Evolutionary conservation across 2,888 invertebrate genomes (phyloP), one percentile per base, ranked within the genome.

Genomic region (Rhagonycha fulva): DNA sequence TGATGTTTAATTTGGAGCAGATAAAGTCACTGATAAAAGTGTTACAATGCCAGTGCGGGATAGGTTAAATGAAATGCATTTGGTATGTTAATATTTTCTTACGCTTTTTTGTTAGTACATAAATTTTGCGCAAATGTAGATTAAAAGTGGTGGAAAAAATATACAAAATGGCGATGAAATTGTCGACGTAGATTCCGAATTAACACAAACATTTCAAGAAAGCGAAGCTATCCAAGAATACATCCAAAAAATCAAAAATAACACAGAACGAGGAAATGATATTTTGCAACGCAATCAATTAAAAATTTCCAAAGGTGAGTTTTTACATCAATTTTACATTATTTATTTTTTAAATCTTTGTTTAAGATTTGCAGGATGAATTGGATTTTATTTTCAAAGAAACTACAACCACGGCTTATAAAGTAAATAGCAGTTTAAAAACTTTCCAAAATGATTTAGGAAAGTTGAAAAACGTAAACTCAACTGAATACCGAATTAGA

Each of bases 341-440:
- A n/a, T 10, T 2, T 71, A n/a, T 68, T 67, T 10, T 66, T n/a
- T 14, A 24, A 19, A 19, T 67, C n/a, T 47, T 68, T n/a, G 47
- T 87, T 87, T 71, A 86, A 93, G 92, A 89, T 72, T 87, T 92
- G 83, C 91, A 92, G 86, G 89, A 90, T 79, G 92, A 92, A 85
- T 85, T 93, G 85, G 92, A 93, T 79, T 87, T 87, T 30, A 88
- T 90, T 80, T 90, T 90, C 81, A 89, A 89, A 79, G 88, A 88
- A 63, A 89, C 91, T 77, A 89, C 90, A 82, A 89, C 88, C 71
- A 87, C 89, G 3, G 91, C 91, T 9, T 86, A 89, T 77, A 89
- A 89, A 84, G 86, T 91, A 78, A 88, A 90, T 83, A 89, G 87
- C 70, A 91, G 90, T 82, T 87, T 93, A 83, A 89, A 90, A 81